These are phyloP conservation scores for Horisme vitalbata DNA, from an alignment of 2,888 invertebrate species.

Conservation along the genomic window DNA sequence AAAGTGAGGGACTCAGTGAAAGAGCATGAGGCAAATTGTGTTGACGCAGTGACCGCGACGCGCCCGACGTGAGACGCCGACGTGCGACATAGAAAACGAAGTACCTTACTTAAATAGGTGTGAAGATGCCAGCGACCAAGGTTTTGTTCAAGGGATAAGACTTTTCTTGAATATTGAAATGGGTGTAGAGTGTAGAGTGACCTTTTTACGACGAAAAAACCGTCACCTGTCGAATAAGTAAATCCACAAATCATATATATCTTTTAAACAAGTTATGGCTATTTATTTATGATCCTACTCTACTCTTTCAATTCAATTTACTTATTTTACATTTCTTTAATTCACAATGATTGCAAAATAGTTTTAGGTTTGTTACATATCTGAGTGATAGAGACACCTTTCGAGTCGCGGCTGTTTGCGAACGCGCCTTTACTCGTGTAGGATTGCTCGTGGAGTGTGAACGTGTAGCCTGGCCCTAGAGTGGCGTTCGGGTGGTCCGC, in stretches of 20 bases:
- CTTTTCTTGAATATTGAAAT: too few relatives aligned
- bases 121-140: not conserved
- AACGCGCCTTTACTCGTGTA: slow-evolving; percentile 8
- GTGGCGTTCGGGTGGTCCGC: slow-evolving; percentile 58
- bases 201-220: too few relatives aligned
- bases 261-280: too few relatives aligned
- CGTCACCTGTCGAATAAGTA: too few relatives aligned
- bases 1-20: slow-evolving; percentile 58
- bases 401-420: not conserved
- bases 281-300: too few relatives aligned
- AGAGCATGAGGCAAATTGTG: slow-evolving; percentile 61
- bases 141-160: too few relatives aligned
- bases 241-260: too few relatives aligned
- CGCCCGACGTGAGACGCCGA: slow-evolving; percentile 32
- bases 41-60: slow-evolving; percentile 65
- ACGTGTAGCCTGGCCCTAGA: slow-evolving; percentile 27
- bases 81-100: slow-evolving; percentile 1
- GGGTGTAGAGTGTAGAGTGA: too few relatives aligned
- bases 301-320: too few relatives aligned
- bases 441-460: slow-evolving; percentile 13
- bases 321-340: too few relatives aligned
- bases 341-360: not conserved
- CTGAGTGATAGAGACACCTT: too few relatives aligned
- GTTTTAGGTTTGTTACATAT: not conserved
- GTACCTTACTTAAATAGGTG: not conserved